Evolutionary conservation across 2,113 vertebrate species (phyloP), one percentile per base, ranked within the genome.

Genomic region (Turdus rufiventris): DNA sequence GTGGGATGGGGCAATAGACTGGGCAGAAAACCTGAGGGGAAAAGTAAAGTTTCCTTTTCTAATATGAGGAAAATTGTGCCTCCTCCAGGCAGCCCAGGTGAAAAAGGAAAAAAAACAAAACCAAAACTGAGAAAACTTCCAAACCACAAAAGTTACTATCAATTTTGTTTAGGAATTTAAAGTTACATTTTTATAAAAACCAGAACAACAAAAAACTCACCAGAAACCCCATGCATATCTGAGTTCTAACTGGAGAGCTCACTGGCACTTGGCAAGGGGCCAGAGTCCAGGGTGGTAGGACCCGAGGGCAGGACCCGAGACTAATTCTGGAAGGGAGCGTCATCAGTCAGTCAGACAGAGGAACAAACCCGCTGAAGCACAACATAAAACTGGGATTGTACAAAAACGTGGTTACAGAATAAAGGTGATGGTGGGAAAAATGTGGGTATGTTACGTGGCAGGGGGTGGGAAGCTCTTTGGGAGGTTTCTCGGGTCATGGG

Each of bases 171-270:
- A 75, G 48, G 34, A 51, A 60, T 58, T 75, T 75, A 40, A 75
- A 91, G 9, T 66, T 76, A 51, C 4, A 31, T 78, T 78, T 85
- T 58, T 50, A 71, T 19, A 21, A 68, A 80, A 74, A 29, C 5
- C 6, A 20, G 33, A 73, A 17, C 18, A 60, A 53, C 12, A 47
- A 54, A 53, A 45, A 7, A 21, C 21, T 33, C 21, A 50, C 40
- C 7, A 61, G 53, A 54, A 29, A 5, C 5, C 1, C 5, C 31
- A 34, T 4, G 29, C 26, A 21, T 14, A 29, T 12, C 19, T 0
- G 0, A 45, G 12, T 43, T 71, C 40, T 62, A 67, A 56, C 29
- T 60, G 43, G 23, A 19, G 14, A 58, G 43, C 38, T 72, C 8
- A 70, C 13, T 65, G 71, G 68, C 45, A 51, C n/a, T 36, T 66